Base-by-base conservation (phyloP, 2,113 vertebrate species). In the Gallinago paraguaiae region DNA sequence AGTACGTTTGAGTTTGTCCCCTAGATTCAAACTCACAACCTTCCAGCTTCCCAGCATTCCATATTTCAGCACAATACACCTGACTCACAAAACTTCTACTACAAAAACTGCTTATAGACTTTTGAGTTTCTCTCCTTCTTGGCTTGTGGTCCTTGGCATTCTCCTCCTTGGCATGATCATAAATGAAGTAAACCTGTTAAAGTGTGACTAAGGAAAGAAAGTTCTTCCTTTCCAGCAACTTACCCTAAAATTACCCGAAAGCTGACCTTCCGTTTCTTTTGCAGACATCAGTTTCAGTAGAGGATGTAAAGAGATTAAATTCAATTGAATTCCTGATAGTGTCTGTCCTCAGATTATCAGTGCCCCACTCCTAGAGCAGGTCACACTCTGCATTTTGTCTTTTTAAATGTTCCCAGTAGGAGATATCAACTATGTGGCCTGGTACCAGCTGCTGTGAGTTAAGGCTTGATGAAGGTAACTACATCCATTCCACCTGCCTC, bases 391-490 rank as follows among this genome's bases (percentile, higher is more conserved):
- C 48, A 68, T 91, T 92, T 48, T 75, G 54, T 60, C 60, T 93
- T 94, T 94, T 70, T 56, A 63, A 78, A 93, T 48, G 43, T 43
- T 92, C 87, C 75, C 88, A 93, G 85, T 17, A 86, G 76, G 56
- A 93, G 51, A 90, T 43, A 88, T 63, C 51, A 96, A 77, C 39
- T 64, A 90, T 67, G 67, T 94, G 93, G 68, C 64, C 31, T 1
- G 8, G 20, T n/a, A 61, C 70, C 87, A 95, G 70, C n/a, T 77
- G 53, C 67, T 61, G 78, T 7, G 25, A 90, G 75, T 48, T 57
- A 61, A 84, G 57, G 60, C 43, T 80, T 90, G 64, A 94, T 69
- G 45, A 67, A 90, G 48, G 46, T 67, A 88, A 81, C 69, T 45
- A 33, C n/a, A 80, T 43, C 51, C 69, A 70, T 22, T 90, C 72